phyloP scores from a whole-genome alignment of 2,113 vertebrate species.

The Sphaerodactylus townsendi region DNA sequence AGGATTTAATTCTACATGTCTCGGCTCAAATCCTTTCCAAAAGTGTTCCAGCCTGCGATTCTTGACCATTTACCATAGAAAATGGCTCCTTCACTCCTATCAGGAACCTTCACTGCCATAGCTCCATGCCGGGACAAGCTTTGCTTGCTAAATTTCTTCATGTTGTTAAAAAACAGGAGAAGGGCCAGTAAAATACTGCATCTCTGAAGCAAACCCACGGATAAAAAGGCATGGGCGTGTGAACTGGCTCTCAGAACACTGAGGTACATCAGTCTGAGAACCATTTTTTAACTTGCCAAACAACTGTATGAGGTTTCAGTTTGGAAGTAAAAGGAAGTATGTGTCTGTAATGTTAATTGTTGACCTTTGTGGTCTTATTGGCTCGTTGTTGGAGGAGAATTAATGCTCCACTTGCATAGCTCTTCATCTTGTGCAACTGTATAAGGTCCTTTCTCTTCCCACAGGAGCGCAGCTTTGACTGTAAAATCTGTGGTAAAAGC shows the following conservation, averaged over 20 bases:
- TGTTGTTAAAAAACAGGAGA: too few species aligned
- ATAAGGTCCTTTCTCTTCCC: conserved; percentile 29
- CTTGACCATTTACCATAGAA: background rate
- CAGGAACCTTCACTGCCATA: too few species aligned
- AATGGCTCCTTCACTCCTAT: background rate
- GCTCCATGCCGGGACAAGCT: too few species aligned
- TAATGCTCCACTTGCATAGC: background rate
- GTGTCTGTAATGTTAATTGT: background rate
- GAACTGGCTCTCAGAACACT: too few species aligned
- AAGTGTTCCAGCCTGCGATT: too few species aligned
- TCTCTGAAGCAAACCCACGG: too few species aligned
- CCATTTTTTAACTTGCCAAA: too few species aligned
- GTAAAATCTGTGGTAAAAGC: conserved; percentile 98
- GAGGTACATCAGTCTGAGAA: too few species aligned
- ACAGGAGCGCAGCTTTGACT: conserved; percentile 97
- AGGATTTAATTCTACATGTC: background rate
- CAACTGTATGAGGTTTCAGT: background rate
- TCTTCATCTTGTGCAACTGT: background rate
- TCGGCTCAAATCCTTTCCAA: background rate
- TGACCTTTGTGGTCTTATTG: background rate
- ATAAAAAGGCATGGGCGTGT: too few species aligned
- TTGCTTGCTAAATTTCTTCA: too few species aligned
- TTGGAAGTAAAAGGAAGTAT: background rate
- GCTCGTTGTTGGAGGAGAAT: conserved; percentile 1
- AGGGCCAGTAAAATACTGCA: too few species aligned